These are phyloP conservation scores for Pentalonia nigronervosa DNA, from an alignment of 1,140 invertebrate species.

Conservation along the genomic window DNA sequence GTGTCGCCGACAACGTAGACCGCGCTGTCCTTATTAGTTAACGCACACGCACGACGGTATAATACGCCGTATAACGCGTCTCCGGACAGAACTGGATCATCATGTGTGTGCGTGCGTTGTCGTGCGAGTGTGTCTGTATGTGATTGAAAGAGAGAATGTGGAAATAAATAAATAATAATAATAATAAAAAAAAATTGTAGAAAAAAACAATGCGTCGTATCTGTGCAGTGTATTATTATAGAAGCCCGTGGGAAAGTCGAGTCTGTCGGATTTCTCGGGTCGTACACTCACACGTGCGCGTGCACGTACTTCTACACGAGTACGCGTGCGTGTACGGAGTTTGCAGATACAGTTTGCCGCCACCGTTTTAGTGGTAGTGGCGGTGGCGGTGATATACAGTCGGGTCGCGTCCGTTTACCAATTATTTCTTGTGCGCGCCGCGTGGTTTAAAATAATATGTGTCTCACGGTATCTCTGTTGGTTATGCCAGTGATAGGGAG, in stretches of 20 bases:
- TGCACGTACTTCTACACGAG: neutral
- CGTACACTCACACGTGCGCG: neutral
- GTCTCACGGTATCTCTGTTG: slow-evolving; percentile 25
- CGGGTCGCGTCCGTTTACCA: slow-evolving; percentile 49
- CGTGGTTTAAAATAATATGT: neutral
- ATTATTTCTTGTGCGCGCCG: slow-evolving; percentile 41
- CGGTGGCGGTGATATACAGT: slow-evolving; percentile 20
- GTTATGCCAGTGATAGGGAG: neutral
- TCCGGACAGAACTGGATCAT: slow-evolving; percentile 52
- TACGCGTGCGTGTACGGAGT: slow-evolving; percentile 43
- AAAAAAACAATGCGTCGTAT: slow-evolving; percentile 23
- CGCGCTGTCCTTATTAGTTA: slow-evolving; percentile 52
- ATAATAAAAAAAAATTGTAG: neutral
- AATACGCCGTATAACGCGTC: slow-evolving; percentile 19
- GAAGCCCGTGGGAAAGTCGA: slow-evolving; percentile 52
- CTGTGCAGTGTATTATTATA: neutral
- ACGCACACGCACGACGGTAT: neutral
- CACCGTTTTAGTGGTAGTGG: neutral
- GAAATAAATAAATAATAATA: slow-evolving; percentile 28
- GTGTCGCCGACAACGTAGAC: neutral
- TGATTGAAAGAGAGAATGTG: slow-evolving; percentile 34
- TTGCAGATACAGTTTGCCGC: slow-evolving; percentile 10
- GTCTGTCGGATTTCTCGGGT: slow-evolving; percentile 15
- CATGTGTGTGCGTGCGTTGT: neutral
- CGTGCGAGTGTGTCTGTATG: neutral